Percentiles rank a stretch among this genome's conserved stretches.
phyloP scores from a whole-genome alignment of 1,140 invertebrate species.

The Drosophila neocordata region DNA sequence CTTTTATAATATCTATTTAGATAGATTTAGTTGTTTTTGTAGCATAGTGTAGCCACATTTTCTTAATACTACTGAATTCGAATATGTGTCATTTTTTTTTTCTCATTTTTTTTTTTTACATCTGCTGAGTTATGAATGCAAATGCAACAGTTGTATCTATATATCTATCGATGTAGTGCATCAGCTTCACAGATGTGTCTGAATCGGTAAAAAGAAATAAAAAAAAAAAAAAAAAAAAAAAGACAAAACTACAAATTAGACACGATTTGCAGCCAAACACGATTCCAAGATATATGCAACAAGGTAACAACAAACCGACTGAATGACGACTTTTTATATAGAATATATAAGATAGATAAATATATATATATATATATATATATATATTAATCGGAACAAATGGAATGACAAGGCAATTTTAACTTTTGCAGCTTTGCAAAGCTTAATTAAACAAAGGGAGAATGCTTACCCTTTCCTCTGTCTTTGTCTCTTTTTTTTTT shows the following conservation, averaged over 20 bases:
- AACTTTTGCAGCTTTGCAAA: slow-evolving; percentile 12
- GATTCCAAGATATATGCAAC: slow-evolving; percentile 47
- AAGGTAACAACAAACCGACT: slow-evolving; percentile 32
- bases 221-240: slow-evolving; percentile 29
- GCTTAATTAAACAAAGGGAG: slow-evolving; percentile 25
- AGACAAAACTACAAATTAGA: slow-evolving; percentile 66
- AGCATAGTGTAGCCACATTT: slow-evolving; percentile 42
- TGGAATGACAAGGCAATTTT: slow-evolving; percentile 32
- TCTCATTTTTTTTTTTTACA: slow-evolving; percentile 30
- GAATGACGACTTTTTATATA: slow-evolving; percentile 48
- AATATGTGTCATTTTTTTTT: slow-evolving; percentile 75
- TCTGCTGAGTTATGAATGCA: slow-evolving; percentile 76
- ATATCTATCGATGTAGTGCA: slow-evolving; percentile 75
- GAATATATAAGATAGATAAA: slow-evolving; percentile 37
- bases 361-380: slow-evolving; percentile 26
- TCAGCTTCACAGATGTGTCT: slow-evolving; percentile 41
- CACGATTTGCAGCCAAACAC: slow-evolving; percentile 72
- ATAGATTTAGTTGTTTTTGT: not conserved
- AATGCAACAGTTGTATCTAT: slow-evolving; percentile 58
- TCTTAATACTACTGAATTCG: slow-evolving; percentile 65
- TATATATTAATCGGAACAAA: slow-evolving; percentile 36
- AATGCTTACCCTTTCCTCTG: slow-evolving; percentile 55
- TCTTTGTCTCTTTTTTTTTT: slow-evolving; percentile 36
- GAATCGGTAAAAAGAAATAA: slow-evolving; percentile 31
- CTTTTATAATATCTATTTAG: not conserved